Percentiles rank a stretch among this genome's conserved stretches.
Conservation (phyloP, 2,888 invertebrate genomes). For the Cacoxenus indagator region DNA sequence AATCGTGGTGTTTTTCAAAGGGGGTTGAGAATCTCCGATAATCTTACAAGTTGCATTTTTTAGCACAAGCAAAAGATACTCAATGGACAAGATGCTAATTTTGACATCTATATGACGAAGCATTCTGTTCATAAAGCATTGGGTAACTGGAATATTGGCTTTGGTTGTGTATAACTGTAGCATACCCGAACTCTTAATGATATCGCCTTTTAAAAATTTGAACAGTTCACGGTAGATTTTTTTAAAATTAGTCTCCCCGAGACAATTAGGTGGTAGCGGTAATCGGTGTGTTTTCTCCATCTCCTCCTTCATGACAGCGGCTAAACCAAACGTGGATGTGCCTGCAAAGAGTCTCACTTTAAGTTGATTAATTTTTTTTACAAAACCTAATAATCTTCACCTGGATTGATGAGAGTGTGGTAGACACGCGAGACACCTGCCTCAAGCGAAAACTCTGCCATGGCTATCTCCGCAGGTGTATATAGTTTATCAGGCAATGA, state of each 20-base stretch:
- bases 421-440: constrained; percentile 25
- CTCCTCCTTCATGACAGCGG: constrained; percentile 8
- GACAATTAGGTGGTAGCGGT: constrained; percentile 31
- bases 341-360: constrained; percentile 4
- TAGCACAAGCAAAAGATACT: constrained; percentile 30
- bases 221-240: constrained; percentile 24
- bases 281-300: constrained; percentile 25
- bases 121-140: constrained; percentile 19
- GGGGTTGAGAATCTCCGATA: constrained; percentile 14
- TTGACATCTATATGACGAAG: constrained; percentile 8
- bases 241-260: constrained; percentile 24
- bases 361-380: neutral
- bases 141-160: constrained; percentile 9
- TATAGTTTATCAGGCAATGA: neutral
- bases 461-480: constrained; percentile 32
- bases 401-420: constrained; percentile 35
- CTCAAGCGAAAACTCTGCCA: constrained; percentile 24
- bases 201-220: neutral
- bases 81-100: constrained; percentile 31
- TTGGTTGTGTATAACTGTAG: constrained; percentile 33
- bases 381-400: constrained; percentile 27
- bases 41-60: constrained; percentile 27
- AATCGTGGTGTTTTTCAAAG: constrained; percentile 5
- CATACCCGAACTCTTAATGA: neutral
- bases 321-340: constrained; percentile 5